Evolutionary conservation across 2,113 vertebrate species (phyloP), one percentile per base, ranked within the genome.

Genomic region (Tinamus guttatus): DNA sequence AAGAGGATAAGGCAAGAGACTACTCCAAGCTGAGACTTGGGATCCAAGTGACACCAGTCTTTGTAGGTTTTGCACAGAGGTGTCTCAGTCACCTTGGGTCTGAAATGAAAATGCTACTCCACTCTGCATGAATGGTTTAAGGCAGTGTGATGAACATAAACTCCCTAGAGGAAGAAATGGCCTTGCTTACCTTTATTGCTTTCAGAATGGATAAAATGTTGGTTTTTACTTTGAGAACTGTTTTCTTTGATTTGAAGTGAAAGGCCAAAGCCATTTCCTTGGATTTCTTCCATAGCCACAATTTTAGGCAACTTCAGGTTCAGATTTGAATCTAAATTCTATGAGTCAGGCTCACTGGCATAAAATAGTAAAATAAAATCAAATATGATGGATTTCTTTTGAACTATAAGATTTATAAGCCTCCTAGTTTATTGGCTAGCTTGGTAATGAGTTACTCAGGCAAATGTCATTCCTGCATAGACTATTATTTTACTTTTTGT

Each of bases 191-290:
- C 68, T 83, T 93, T 56, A 51, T 71, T 75, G 43, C 70, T 96
- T 88, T 88, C 27, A 84, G 64, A 93, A 69, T 93, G 83, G 1
- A 51, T 38, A 74, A 95, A 94, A 51, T 4, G 11, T n/a, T 36
- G 58, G n/a, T 1, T 88, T 94, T 95, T 94, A 81, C 93, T 95
- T 56, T 91, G 71, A 95, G 64, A 75, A 60, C 68, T 51, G 34
- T 60, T 88, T 93, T 83, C 76, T 83, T 90, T 77, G 58, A 58
- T 91, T 94, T 93, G 32, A 73, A 52, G 41, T 74, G 58, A 60
- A 60, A 81, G 32, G 87, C 52, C 62, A 86, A 83, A 65, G 75
- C 62, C 85, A 30, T 90, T 92, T 80, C 77, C 36, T 92, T 94
- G 80, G 83, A 94, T 76, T 93, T 83, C 40, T 75, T 95, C 77